Conservation (phyloP, 2,113 vertebrate species). For the Mohoua ochrocephala region DNA sequence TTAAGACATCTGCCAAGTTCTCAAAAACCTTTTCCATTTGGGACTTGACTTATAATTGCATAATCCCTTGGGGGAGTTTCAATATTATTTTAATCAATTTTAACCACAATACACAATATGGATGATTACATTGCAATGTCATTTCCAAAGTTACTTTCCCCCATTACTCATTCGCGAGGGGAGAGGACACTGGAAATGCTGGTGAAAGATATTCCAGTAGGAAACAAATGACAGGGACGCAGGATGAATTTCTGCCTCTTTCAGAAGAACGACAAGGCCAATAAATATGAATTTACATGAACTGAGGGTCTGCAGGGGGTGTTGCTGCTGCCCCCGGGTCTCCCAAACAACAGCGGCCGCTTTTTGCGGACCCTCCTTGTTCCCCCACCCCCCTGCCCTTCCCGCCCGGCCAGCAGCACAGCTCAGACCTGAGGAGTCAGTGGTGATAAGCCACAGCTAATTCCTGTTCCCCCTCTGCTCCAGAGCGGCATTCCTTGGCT, state of each 20-base stretch:
- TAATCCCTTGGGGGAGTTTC: conserved; percentile 79
- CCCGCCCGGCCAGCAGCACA: background rate
- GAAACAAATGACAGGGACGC: background rate
- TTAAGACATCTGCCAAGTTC: conserved; percentile 84
- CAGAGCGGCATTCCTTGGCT: too few relatives aligned
- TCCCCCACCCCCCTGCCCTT: background rate
- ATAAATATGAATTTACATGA: conserved; percentile 43
- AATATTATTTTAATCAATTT: conserved; percentile 86
- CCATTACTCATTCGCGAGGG: conserved; percentile 71
- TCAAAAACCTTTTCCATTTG: conserved; percentile 78
- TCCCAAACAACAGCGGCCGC: background rate
- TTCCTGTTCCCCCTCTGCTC: background rate
- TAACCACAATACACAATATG: conserved; percentile 79
- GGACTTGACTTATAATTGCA: conserved; percentile 80
- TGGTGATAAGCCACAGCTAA: accelerated
- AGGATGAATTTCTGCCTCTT: conserved; percentile 37
- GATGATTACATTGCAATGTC: conserved; percentile 78
- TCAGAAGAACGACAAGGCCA: conserved; percentile 9
- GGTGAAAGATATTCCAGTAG: conserved; percentile 32
- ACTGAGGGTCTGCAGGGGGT: background rate
- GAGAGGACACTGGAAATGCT: conserved; percentile 41
- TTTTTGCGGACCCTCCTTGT: background rate
- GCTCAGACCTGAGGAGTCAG: accelerated
- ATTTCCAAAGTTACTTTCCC: conserved; percentile 78
- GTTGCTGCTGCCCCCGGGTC: background rate